These are phyloP conservation scores for Platysteira castanea DNA, from an alignment of 2,113 vertebrate species.

Conservation along the genomic window DNA sequence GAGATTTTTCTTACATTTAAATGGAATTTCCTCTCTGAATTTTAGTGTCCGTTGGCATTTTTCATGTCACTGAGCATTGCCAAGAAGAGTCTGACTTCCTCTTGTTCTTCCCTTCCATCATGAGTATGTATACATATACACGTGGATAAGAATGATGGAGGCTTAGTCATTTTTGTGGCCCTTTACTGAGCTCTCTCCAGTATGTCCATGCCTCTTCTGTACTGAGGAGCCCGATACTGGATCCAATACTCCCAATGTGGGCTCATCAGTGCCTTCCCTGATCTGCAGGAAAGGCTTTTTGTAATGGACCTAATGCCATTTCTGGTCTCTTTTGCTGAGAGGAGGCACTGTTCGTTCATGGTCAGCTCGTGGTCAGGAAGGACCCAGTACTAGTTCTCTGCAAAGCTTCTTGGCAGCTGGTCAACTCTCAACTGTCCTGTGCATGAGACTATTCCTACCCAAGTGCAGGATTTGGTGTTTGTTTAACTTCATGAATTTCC, in stretches of 20 bases:
- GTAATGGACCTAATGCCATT: accelerated
- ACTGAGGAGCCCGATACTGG: neutral
- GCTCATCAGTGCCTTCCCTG: neutral
- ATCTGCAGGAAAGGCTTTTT: neutral
- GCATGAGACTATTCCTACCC: neutral
- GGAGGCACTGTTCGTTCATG: accelerated
- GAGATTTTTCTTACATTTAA: neutral
- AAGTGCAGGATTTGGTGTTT: neutral
- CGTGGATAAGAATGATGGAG: neutral
- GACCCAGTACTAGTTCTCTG: neutral
- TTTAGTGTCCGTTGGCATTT: neutral
- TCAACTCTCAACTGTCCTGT: accelerated
- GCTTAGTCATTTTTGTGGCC: neutral
- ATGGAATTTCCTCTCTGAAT: neutral
- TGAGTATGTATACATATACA: too few relatives aligned
- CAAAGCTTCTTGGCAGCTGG: neutral
- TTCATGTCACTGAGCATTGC: neutral
- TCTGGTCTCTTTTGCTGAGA: neutral
- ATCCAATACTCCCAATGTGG: accelerated
- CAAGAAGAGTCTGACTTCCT: neutral
- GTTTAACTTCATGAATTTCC: neutral
- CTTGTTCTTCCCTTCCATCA: neutral
- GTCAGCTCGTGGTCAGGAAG: neutral
- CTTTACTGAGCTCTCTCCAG: neutral
- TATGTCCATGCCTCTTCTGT: neutral